Conservation (phyloP, 2,113 vertebrate genomes). For the Corynorhinus townsendii region DNA sequence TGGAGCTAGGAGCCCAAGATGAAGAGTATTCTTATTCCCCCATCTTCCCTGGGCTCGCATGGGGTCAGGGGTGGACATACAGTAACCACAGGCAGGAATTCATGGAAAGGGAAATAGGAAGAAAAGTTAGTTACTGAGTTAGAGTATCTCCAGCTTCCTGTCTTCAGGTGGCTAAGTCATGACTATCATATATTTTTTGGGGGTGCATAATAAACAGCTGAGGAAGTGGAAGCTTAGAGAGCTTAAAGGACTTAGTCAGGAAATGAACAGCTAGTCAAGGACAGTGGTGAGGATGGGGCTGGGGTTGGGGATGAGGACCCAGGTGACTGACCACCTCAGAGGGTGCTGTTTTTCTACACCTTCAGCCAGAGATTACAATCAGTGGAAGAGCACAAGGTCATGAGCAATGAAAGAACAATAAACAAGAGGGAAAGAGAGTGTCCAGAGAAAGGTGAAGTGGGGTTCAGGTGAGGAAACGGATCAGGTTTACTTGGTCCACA, state of each 20-base stretch:
- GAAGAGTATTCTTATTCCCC: background rate
- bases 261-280: background rate
- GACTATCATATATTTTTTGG: background rate
- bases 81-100: background rate
- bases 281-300: background rate
- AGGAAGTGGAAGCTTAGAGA: background rate
- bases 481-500: background rate
- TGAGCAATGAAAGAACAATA: background rate
- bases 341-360: background rate
- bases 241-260: background rate
- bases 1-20: background rate
- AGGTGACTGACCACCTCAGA: background rate
- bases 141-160: background rate
- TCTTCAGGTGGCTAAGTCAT: background rate
- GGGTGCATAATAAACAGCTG: background rate
- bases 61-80: background rate
- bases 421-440: background rate
- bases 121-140: background rate
- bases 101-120: background rate
- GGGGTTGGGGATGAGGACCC: background rate
- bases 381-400: background rate
- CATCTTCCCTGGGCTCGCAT: accelerated
- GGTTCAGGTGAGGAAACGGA: background rate
- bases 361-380: background rate
- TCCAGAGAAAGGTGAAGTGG: background rate